A percentile compares a stretch with the other conserved stretches of the same genome.
Evolutionary conservation across 2,113 vertebrate genomes (phyloP).

Genomic region (Cavia aperea): DNA sequence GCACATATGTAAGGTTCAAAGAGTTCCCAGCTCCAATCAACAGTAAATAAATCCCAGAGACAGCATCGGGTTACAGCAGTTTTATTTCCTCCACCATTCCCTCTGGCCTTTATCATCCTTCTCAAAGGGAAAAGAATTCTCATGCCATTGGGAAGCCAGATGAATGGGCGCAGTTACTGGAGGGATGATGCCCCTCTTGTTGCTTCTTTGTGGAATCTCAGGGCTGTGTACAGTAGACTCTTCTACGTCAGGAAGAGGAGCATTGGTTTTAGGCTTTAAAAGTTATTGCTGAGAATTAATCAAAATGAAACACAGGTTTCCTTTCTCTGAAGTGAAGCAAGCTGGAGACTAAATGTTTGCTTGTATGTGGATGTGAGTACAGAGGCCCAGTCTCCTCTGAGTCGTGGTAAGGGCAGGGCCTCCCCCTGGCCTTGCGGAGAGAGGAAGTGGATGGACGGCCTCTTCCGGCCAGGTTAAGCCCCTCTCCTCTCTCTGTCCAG

Average conservation of each 20-base stretch:
- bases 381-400: not conserved
- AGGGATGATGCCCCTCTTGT: slow-evolving; percentile 55
- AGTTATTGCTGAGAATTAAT: slow-evolving; percentile 71
- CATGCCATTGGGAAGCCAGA: slow-evolving; percentile 72
- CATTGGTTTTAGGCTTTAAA: slow-evolving; percentile 73
- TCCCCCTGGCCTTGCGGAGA: not conserved
- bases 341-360: not conserved
- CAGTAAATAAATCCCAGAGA: slow-evolving; percentile 74
- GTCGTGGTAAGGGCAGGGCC: not conserved
- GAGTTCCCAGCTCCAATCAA: slow-evolving; percentile 70
- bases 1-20: slow-evolving; percentile 72
- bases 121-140: slow-evolving; percentile 71
- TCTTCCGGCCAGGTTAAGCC: not conserved
- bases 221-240: slow-evolving; percentile 54
- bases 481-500: not conserved
- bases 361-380: not conserved
- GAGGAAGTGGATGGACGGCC: not conserved
- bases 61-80: slow-evolving; percentile 69
- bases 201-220: slow-evolving; percentile 69
- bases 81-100: slow-evolving; percentile 61
- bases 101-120: slow-evolving; percentile 44
- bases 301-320: slow-evolving; percentile 73
- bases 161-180: slow-evolving; percentile 64
- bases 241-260: slow-evolving; percentile 63
- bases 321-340: slow-evolving; percentile 59